Base-by-base conservation (phyloP, 2,888 invertebrate species). In the Deroplatys truncata region DNA sequence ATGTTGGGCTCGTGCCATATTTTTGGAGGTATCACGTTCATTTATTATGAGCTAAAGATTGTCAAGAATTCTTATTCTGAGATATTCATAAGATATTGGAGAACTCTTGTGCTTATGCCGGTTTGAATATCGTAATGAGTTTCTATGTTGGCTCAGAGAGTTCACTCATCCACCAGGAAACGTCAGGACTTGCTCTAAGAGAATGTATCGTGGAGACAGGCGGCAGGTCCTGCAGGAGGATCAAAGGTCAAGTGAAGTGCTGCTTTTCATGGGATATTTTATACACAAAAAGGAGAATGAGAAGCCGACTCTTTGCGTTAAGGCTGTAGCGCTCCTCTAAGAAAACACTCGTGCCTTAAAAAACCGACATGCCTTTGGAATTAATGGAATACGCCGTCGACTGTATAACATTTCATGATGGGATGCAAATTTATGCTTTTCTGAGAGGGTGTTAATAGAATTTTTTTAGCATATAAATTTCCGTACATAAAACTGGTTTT, bases 121-220 rank as follows among this genome's bases (percentile, higher is more conserved):
- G 25, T 72, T 4, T 72, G 56, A 72, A 72, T 20, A 72, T 20
- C 20, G 7, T 72, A 20, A 72, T 72, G 20, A 20, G 20, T 20
- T 72, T 72, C 20, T 72, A 20, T 20, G 20, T 72, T 72, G 4
- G 20, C 7, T 20, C 56, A 72, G 16, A 20, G 56, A 25, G 56
- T 72, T 72, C 43, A 72, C 20, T 72, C 56, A 20, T 72, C 20
- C 56, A 72, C 20, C 56, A 72, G 56, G 4, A 56, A 56, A 20
- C 49, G 56, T 16, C 56, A 56, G 5, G 20, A 7, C 20, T 20
- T 72, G 0, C 7, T 72, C 56, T 16, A 72, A 92, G 89, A 92
- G 88, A 86, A 89, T n/a, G 35, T 28, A n/a, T 85, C 31, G 31
- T 5, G 10, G 28, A 85, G 4, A 82, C 85, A 25, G 29, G 10